Evolutionary conservation across 1,140 invertebrate species (phyloP).

Genomic region (Wasmannia auropunctata): DNA sequence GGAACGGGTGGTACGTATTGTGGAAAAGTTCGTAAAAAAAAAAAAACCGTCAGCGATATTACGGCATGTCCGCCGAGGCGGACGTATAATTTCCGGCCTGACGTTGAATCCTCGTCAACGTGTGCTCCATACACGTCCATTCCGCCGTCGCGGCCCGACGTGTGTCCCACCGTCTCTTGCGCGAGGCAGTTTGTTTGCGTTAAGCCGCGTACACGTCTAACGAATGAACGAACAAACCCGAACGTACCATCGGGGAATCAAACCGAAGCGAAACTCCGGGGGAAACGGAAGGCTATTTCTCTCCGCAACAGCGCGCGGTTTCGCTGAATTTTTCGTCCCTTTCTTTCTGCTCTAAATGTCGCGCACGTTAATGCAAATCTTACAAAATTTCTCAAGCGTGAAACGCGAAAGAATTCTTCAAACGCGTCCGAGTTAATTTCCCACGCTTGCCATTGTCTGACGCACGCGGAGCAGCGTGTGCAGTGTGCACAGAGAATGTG

Average conservation of each 20-base stretch:
- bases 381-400: not conserved
- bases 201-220: constrained; percentile 59
- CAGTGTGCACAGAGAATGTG: not conserved
- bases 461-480: not conserved
- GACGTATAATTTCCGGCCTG: constrained; percentile 75
- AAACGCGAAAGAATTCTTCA: not conserved
- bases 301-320: not conserved
- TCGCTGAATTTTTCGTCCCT: not conserved
- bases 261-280: not conserved
- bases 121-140: constrained; percentile 46
- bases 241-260: not conserved
- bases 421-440: not conserved
- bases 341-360: not conserved
- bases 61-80: constrained; percentile 60
- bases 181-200: constrained; percentile 72
- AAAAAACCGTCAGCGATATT: constrained; percentile 55
- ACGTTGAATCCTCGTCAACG: constrained; percentile 70
- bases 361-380: not conserved
- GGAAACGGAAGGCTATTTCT: not conserved
- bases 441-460: not conserved
- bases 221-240: constrained; percentile 17
- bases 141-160: not conserved
- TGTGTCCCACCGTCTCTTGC: constrained; percentile 40
- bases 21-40: constrained; percentile 37
- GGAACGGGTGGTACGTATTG: not conserved